Percentiles rank a stretch among this genome's conserved stretches.
phyloP scores from a whole-genome alignment of 2,113 vertebrate species.

The Pyrgilauda ruficollis region DNA sequence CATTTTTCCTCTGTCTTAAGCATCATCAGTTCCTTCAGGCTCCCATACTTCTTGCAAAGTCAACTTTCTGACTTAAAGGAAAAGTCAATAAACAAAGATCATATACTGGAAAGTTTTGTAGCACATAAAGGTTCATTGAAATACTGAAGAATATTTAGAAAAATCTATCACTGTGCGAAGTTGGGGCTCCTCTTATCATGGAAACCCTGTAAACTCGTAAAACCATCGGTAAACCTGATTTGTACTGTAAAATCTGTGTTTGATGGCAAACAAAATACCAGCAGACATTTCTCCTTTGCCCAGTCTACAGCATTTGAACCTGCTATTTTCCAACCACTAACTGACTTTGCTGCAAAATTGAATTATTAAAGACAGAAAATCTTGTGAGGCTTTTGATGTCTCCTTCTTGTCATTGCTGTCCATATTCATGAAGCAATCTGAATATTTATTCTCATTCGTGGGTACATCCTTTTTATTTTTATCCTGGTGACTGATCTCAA shows the following conservation, averaged over 20 bases:
- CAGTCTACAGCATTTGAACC: background rate
- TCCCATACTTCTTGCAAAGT: background rate
- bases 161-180: background rate
- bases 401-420: background rate
- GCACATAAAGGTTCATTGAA: background rate
- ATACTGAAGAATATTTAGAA: background rate
- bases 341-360: background rate
- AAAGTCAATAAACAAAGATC: background rate
- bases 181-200: background rate
- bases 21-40: background rate
- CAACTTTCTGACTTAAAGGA: background rate
- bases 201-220: background rate
- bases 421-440: slow-evolving; percentile 5
- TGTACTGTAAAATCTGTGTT: background rate
- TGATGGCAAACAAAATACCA: background rate
- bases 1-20: background rate
- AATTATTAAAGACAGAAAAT: background rate
- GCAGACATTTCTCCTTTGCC: background rate
- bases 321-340: background rate
- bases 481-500: background rate
- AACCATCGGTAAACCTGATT: background rate
- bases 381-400: background rate
- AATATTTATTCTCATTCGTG: background rate
- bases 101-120: background rate
- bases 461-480: background rate